These are phyloP conservation scores for Trichomycterus rosablanca DNA, from an alignment of 2,113 vertebrate species.

Conservation along the genomic window DNA sequence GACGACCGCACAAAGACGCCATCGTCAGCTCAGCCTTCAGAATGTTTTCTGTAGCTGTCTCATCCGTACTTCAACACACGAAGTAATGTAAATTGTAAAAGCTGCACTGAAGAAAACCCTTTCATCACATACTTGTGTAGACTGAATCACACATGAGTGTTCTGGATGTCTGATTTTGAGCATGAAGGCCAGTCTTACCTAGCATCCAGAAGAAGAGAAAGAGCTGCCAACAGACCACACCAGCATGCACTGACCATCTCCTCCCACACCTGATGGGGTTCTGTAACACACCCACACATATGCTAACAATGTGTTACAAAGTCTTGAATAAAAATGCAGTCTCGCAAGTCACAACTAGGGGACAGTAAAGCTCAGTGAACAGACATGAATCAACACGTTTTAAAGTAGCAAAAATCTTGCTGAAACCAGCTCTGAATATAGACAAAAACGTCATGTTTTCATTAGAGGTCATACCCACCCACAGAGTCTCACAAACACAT, in stretches of 20 bases:
- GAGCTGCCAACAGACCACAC: conserved; percentile 94
- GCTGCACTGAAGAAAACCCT: background rate
- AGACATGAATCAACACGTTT: too few species aligned
- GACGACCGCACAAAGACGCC: conserved; percentile 89
- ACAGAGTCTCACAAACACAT: too few species aligned
- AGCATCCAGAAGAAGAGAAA: conserved; percentile 92
- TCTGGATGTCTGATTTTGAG: background rate
- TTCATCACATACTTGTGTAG: too few species aligned
- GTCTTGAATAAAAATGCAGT: background rate
- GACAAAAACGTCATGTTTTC: too few species aligned
- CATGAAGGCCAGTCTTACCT: conserved; percentile 68
- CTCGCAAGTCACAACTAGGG: background rate
- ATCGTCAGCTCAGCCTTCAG: conserved; percentile 94
- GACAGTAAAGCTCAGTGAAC: too few species aligned
- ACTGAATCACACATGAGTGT: background rate
- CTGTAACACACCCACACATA: conserved; percentile 61
- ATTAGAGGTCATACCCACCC: too few species aligned
- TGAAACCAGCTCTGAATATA: too few species aligned
- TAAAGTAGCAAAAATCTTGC: too few species aligned
- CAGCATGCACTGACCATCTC: conserved; percentile 97
- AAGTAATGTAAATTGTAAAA: background rate
- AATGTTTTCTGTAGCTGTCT: conserved; percentile 96
- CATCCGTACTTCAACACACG: conserved; percentile 78
- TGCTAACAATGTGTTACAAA: background rate
- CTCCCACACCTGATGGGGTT: conserved; percentile 88